Base-by-base conservation (phyloP, 2,888 invertebrate species). In the Lutraria lutraria region DNA sequence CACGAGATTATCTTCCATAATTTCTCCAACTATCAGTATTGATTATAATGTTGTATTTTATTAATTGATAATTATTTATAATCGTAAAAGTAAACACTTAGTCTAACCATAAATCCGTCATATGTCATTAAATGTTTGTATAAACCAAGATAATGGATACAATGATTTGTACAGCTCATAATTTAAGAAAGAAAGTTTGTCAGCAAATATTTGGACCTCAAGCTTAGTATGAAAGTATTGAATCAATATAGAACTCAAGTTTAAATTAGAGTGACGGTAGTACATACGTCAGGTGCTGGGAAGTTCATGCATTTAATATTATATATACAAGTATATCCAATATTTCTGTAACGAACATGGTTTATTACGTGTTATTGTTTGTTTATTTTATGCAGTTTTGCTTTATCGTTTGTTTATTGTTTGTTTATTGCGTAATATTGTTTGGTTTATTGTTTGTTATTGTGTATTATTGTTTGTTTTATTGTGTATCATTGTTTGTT, bases 31-130 rank as follows among this genome's bases (percentile, higher is more conserved):
- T 68, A 68, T 10, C 63, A 68, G 6, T n/a, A 68, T 68, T 13
- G 63, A 68, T 68, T 68, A 12, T n/a, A 68, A 68, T 68, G 25
- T 25, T 25, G 63, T 25, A n/a, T 4, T 68, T 68, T 8, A 68
- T 68, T 68, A 68, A 68, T 68, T 68, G 63, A 68, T 68, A 68
- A 25, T 68, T 25, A 68, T n/a, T n/a, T 25, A 68, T 68, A 68
- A 68, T 68, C 12, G 4, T 25, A 68, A 68, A 68, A n/a, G 63
- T 12, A 68, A n/a, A n/a, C 63, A 68, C n/a, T 25, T 0, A 25
- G 63, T 68, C 21, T 68, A 68, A 21, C 8, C 25, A 19, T 68
- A 10, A 12, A n/a, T 8, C n/a, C 25, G 8, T 68, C 6, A n/a
- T 25, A n/a, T 68, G n/a, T 68, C 63, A 68, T 68, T 3, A 10